phyloP scores from a whole-genome alignment of 1,140 invertebrate species.

The Mylabris phalerata region DNA sequence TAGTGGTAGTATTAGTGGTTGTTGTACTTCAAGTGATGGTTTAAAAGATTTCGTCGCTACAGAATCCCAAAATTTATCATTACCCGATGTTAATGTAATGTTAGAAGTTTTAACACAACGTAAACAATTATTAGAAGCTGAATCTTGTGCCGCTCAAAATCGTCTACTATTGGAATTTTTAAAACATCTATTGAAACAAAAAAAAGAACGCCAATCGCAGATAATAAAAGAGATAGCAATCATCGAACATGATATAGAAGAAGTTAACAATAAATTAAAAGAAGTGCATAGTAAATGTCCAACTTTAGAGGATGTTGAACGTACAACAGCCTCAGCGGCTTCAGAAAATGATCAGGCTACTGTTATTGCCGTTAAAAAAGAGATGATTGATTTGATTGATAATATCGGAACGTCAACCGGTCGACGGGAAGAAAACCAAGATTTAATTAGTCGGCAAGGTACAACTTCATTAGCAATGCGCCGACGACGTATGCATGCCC shows the following conservation, averaged over 20 bases:
- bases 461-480: slow-evolving; percentile 54
- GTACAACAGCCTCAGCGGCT: slow-evolving; percentile 33
- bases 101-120: slow-evolving; percentile 70
- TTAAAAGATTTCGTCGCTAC: slow-evolving; percentile 58
- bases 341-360: slow-evolving; percentile 30
- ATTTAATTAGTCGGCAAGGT: slow-evolving; percentile 3
- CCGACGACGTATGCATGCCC: slow-evolving; percentile 70
- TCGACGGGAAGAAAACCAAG: slow-evolving; percentile 25
- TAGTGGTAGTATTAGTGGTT: too few species aligned
- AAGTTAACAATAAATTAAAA: slow-evolving; percentile 65
- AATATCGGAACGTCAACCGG: slow-evolving; percentile 41
- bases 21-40: slow-evolving; percentile 45
- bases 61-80: slow-evolving; percentile 63
- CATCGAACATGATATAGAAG: slow-evolving; percentile 72
- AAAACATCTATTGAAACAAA: slow-evolving; percentile 65
- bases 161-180: slow-evolving; percentile 80
- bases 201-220: slow-evolving; percentile 63
- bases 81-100: slow-evolving; percentile 77
- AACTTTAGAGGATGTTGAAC: slow-evolving; percentile 43
- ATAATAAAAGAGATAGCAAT: slow-evolving; percentile 66
- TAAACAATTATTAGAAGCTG: slow-evolving; percentile 73
- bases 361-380: slow-evolving; percentile 51
- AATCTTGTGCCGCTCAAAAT: slow-evolving; percentile 70
- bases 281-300: slow-evolving; percentile 53
- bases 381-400: slow-evolving; percentile 53